Base-by-base conservation (phyloP, 2,888 invertebrate species). In the Ganaspis brasiliensis region DNA sequence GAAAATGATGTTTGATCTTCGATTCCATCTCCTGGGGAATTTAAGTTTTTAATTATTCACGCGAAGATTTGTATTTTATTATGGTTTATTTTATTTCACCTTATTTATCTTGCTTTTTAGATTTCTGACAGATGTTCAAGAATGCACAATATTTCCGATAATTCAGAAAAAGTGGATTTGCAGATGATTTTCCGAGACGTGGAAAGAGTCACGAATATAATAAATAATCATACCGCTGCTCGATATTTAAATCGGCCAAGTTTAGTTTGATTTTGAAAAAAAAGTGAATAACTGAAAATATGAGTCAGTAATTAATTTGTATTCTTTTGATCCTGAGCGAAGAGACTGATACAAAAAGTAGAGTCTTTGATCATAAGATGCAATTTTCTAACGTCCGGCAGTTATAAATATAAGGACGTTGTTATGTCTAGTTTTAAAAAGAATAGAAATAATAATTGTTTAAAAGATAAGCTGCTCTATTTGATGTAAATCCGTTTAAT, bases 141-240 rank as follows among this genome's bases (percentile, higher is more conserved):
- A 2, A 24, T 3, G n/a, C 6, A 21, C 0, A 45, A 45, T 24
- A 45, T 24, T 67, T 21, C 21, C 6, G 40, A 40, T 3, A 2
- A 40, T 2, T 12, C 9, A 14, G 40, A 37, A 45, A 67, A 45
- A 45, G 21, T 26, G 45, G 45, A 45, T 24, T 67, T 67, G 45
- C 10, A 67, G 24, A 26, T 1, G 24, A 67, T 67, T 24, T 45
- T 10, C 21, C 67, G 9, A 19, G 67, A 67, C 24, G 40, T 67
- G 40, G n/a, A 67, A 45, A 67, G 67, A 45, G 67, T 67, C 37
- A 67, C 21, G 14, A 67, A 67, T n/a, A 67, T 45, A 24, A 67
- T 67, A 40, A 67, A 67, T 24, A 45, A 67, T 45, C 40, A 67
- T 40, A 24, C 24, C n/a, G 40, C 40, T 67, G 14, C 24, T 3